phyloP scores from a whole-genome alignment of 2,113 vertebrate genomes.

The Eublepharis macularius region DNA sequence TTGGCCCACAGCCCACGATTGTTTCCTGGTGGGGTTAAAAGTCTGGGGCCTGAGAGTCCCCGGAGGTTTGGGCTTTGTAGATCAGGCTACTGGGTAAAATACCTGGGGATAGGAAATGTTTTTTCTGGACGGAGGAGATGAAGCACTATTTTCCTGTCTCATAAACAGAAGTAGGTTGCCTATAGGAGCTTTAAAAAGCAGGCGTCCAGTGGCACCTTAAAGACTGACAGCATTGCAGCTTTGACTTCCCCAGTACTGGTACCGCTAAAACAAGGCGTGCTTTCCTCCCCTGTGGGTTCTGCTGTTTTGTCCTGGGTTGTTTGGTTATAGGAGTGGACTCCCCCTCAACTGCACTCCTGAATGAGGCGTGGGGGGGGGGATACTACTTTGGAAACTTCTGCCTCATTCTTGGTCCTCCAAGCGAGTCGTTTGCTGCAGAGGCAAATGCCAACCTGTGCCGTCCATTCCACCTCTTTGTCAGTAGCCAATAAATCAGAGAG shows the following conservation, averaged over 20 bases:
- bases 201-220: too few species aligned
- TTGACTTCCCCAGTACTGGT: background rate
- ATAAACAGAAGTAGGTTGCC: too few species aligned
- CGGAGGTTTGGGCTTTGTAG: background rate
- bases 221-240: background rate
- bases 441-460: background rate
- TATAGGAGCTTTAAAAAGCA: too few species aligned
- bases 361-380: background rate
- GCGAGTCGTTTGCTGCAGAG: background rate
- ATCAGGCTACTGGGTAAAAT: rapidly evolving
- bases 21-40: background rate
- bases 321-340: background rate
- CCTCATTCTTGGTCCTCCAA: background rate
- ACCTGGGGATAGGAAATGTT: background rate
- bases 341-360: background rate
- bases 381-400: background rate
- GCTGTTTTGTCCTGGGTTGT: background rate
- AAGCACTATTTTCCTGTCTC: background rate
- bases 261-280: background rate
- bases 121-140: background rate
- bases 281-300: too few species aligned
- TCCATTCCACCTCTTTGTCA: background rate
- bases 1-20: background rate
- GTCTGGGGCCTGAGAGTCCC: background rate
- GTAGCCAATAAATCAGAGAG: background rate